Conservation (phyloP, 2,797 vertebrate species). For the Odontamblyopus rebecca region DNA sequence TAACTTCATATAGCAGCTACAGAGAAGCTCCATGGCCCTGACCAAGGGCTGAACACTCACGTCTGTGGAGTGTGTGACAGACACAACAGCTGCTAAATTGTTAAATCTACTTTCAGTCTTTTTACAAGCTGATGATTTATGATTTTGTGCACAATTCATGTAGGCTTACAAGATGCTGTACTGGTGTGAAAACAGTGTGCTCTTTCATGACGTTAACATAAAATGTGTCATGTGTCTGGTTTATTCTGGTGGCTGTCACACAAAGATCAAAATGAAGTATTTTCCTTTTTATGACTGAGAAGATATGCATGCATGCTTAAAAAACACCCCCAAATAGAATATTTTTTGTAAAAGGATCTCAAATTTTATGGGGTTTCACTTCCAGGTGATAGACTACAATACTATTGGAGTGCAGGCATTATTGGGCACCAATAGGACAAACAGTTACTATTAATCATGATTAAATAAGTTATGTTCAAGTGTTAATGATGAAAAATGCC, state of each 20-base stretch:
- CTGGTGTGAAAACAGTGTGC: slow-evolving; percentile 5
- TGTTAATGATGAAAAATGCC: slow-evolving; percentile 5
- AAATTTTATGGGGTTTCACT: neutral
- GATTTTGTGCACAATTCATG: slow-evolving; percentile 1
- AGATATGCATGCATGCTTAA: neutral
- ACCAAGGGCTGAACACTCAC: slow-evolving; percentile 28
- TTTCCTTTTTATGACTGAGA: neutral
- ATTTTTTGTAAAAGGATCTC: neutral
- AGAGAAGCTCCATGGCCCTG: slow-evolving; percentile 15
- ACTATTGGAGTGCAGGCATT: neutral
- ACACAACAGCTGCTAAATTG: slow-evolving; percentile 22
- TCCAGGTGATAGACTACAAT: neutral
- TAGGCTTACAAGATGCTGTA: neutral
- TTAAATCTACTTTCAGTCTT: slow-evolving; percentile 21
- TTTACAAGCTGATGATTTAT: slow-evolving; percentile 13
- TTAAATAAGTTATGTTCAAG: slow-evolving; percentile 10
- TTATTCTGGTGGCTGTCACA: neutral
- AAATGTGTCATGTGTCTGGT: slow-evolving; percentile 1
- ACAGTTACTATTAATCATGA: neutral
- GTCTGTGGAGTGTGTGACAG: slow-evolving; percentile 24
- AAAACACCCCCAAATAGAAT: neutral
- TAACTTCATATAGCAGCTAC: slow-evolving; percentile 2
- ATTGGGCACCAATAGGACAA: slow-evolving; percentile 4
- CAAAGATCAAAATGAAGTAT: neutral
- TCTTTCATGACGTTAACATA: neutral